phyloP scores from a whole-genome alignment of 2,113 vertebrate species.

The Anthoscopus minutus region DNA sequence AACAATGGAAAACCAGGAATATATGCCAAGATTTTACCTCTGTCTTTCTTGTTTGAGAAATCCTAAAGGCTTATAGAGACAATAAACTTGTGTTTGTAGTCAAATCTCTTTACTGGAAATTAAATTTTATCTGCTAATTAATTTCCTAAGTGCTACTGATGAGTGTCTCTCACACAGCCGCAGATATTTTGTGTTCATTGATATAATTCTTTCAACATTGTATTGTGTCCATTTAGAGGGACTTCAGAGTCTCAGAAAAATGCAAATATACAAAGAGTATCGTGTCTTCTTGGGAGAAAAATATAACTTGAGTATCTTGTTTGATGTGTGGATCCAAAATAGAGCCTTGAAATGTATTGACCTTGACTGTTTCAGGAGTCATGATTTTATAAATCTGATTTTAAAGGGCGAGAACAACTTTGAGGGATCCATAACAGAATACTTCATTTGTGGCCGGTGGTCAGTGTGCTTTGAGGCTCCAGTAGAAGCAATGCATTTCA shows the following conservation, averaged over 20 bases:
- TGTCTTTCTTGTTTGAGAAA: background rate
- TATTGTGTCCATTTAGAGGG: background rate
- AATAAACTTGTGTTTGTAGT: background rate
- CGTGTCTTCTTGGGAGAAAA: background rate
- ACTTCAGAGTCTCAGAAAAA: background rate
- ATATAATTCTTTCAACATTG: fast-evolving
- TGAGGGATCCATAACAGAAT: background rate
- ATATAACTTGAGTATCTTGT: background rate
- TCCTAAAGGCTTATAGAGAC: background rate
- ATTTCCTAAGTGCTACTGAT: background rate
- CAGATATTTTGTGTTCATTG: background rate
- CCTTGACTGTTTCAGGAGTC: background rate
- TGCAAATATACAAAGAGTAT: background rate
- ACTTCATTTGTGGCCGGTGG: background rate
- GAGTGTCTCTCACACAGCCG: background rate
- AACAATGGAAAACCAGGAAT: background rate
- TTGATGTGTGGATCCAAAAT: background rate
- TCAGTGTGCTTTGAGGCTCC: background rate
- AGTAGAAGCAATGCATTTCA: background rate
- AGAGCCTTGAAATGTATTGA: background rate
- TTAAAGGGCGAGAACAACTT: background rate
- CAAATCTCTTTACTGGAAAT: background rate
- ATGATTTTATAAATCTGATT: background rate
- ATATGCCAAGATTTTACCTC: fast-evolving
- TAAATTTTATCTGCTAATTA: background rate